Evolutionary conservation across 92 coral and sea anemone species (phyloP), one percentile per base, ranked within the genome.

Genomic region (Umimayanthus kanabou): DNA sequence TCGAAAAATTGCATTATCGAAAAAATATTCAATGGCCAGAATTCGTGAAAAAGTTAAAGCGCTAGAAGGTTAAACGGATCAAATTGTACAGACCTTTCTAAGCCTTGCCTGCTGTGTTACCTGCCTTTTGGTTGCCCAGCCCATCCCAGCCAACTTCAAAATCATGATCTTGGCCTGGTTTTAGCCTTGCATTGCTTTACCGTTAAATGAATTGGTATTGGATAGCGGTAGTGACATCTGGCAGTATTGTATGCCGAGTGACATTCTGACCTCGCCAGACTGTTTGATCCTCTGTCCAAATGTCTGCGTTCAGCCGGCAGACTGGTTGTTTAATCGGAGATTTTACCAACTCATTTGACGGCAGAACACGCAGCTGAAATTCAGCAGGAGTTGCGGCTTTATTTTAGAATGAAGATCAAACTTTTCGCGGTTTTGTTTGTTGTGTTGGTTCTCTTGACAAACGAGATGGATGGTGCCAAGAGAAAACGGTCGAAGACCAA

Each of bases 391-490:
- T 70, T 69, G n/a, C 30, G 33, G 16, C n/a, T 10, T 67, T 9
- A 30, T 29, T 83, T 30, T 15, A 83, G n/a, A 69, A 83, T 83
- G 87, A 83, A 83, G 42, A 26, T 83, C 43, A 49, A 72, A 11
- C 23, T 18, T 50, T 47, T 83, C 25, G 53, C 40, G 28, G 18
- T 69, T 7, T 67, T 83, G 43, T 43, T 10, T 28, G 30, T 69
- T 43, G 43, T 42, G 22, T 43, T 83, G 78, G 22, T 45, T 29
- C 87, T 83, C 26, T 69, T 83, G 66, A 26, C 78, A 47, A 45
- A 47, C 30, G 86, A 67, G 18, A 1, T 83, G 25, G 22, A 14
- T 0, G 64, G 39, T n/a, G 86, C 58, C 3, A 83, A 33, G 33
- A 83, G 73, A 37, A 83, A 83, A 77, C 40, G 85, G 22, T 10